phyloP scores from a whole-genome alignment of 1,140 invertebrate species.

The Ceratosolen fusciceps region DNA sequence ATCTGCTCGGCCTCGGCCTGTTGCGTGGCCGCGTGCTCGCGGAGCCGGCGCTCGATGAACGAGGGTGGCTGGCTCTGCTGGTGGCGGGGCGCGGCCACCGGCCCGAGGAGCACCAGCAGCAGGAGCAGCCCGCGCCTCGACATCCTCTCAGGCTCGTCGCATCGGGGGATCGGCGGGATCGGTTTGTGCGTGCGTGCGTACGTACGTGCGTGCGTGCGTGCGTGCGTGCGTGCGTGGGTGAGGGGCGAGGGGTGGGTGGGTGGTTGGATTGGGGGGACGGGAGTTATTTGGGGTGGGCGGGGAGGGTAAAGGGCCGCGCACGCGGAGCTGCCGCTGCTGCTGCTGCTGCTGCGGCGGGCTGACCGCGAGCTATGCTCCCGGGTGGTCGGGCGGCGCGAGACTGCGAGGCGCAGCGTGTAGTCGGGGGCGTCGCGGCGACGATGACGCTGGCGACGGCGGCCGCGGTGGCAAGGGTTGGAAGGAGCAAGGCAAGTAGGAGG shows the following conservation, averaged over 20 bases:
- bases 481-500: too few relatives aligned
- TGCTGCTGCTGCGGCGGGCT: neutral
- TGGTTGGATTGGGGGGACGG: too few relatives aligned
- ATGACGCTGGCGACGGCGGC: constrained; percentile 4
- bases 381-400: constrained; percentile 24
- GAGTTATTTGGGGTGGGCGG: too few relatives aligned
- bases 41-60: constrained; percentile 62
- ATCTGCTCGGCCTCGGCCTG: constrained; percentile 50
- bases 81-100: constrained; percentile 53
- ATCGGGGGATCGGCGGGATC: neutral
- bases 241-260: too few relatives aligned
- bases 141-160: neutral
- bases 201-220: too few relatives aligned
- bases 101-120: constrained; percentile 4
- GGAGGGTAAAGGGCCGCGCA: neutral
- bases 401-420: neutral
- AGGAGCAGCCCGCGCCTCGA: neutral
- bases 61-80: constrained; percentile 62
- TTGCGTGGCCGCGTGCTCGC: constrained; percentile 42
- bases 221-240: too few relatives aligned
- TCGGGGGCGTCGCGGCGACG: neutral
- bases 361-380: neutral
- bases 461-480: neutral
- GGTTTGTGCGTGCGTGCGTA: too few relatives aligned
- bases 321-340: constrained; percentile 1